Evolutionary conservation across 2,888 invertebrate species (phyloP).

Genomic region (Clanis bilineata): DNA sequence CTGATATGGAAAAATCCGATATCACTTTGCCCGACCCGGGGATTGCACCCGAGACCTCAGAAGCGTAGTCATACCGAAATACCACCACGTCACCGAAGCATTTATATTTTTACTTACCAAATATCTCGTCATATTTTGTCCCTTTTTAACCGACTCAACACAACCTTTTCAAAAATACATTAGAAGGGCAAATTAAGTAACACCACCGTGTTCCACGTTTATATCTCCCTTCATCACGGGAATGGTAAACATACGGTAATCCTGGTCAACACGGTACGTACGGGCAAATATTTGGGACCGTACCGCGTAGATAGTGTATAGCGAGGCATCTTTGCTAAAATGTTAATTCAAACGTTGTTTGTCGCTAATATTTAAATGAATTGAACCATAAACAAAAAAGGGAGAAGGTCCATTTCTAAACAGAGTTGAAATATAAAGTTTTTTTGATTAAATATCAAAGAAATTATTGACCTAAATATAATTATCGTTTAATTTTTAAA

Average conservation of each 20-base stretch:
- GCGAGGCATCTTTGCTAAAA: background rate
- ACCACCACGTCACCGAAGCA: no score
- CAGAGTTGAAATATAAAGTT: no score
- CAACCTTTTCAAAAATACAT: background rate
- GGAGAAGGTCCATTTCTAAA: no score
- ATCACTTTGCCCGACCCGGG: no score
- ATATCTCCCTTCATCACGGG: slow-evolving; percentile 29
- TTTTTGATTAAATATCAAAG: no score
- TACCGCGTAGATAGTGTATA: background rate
- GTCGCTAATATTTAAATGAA: background rate
- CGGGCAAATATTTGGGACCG: slow-evolving; percentile 35
- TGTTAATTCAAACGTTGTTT: background rate
- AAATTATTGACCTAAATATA: no score
- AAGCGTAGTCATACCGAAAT: no score
- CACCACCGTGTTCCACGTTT: background rate
- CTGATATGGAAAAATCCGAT: no score
- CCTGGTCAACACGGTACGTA: slow-evolving; percentile 34
- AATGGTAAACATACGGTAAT: slow-evolving; percentile 35
- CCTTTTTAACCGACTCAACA: background rate
- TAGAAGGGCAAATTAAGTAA: background rate
- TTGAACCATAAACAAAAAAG: no score
- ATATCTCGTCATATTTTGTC: background rate
- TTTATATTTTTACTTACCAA: background rate
- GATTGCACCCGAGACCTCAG: no score
- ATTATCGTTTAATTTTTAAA: no score